A percentile compares a stretch with the other conserved stretches of the same genome.
Evolutionary conservation across 35 echinoderm and acorn worm genomes (phyloP).

Genomic region (Chiridota heheva): DNA sequence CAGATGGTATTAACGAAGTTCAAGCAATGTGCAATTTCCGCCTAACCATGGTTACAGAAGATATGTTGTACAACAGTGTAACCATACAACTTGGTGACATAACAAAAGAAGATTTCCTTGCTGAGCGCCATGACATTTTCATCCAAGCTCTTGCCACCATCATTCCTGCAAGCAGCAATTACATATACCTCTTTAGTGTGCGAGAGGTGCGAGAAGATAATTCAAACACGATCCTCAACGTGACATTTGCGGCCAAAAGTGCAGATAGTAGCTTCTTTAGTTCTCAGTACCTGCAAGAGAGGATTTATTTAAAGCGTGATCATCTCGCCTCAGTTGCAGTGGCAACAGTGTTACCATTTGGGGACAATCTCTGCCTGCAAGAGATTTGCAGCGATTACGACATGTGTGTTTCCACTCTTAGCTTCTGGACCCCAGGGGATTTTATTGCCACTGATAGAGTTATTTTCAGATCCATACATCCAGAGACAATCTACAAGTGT

Average conservation of each 20-base stretch:
- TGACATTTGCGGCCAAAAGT: constrained; percentile 86
- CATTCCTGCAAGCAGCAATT: constrained; percentile 69
- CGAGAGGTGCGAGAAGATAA: constrained; percentile 42
- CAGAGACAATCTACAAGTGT: constrained; percentile 84
- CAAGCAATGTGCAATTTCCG: constrained; percentile 61
- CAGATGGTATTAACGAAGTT: constrained; percentile 72
- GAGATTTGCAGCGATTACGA: constrained; percentile 79
- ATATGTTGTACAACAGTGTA: constrained; percentile 83
- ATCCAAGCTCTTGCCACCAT: constrained; percentile 79
- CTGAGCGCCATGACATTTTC: constrained; percentile 62
- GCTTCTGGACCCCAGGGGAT: constrained; percentile 68
- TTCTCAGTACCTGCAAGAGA: constrained; percentile 88
- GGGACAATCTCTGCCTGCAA: constrained; percentile 90
- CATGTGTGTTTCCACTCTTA: constrained; percentile 72
- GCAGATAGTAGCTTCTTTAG: constrained; percentile 75
- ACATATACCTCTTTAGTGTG: constrained; percentile 84
- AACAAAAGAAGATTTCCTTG: constrained; percentile 59
- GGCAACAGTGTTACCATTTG: constrained; percentile 88
- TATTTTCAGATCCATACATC: constrained; percentile 94
- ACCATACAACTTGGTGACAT: constrained; percentile 83
- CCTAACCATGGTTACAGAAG: constrained; percentile 75
- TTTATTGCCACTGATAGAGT: constrained; percentile 84
- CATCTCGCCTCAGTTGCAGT: constrained; percentile 48
- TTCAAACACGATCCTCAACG: constrained; percentile 56
- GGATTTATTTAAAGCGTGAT: constrained; percentile 80